Percentiles rank a stretch among this genome's conserved stretches.
phyloP scores from a whole-genome alignment of 2,888 invertebrate genomes.

The Tupiocoris notatus region DNA sequence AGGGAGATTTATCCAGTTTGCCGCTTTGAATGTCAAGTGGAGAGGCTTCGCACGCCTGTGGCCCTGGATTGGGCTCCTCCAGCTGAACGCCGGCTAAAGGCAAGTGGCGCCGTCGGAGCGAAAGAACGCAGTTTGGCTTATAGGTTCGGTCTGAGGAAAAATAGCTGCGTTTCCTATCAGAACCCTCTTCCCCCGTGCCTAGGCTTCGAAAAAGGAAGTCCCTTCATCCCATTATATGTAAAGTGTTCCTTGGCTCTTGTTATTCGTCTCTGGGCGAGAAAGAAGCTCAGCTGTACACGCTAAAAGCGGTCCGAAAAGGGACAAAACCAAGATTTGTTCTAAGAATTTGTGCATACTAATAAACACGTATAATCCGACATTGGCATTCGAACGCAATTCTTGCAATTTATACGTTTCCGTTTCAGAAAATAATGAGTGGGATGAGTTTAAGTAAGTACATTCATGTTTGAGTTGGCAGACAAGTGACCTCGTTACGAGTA shows the following conservation, averaged over 20 bases:
- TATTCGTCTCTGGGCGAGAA: too few relatives aligned
- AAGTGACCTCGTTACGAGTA: too few relatives aligned
- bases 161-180: neutral
- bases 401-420: too few relatives aligned
- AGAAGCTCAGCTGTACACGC: too few relatives aligned
- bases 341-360: too few relatives aligned
- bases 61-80: neutral
- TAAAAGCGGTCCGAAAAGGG: too few relatives aligned
- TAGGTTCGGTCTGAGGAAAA: neutral
- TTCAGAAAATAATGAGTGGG: too few relatives aligned
- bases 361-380: too few relatives aligned
- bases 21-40: constrained; percentile 28
- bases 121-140: neutral
- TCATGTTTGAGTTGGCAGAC: too few relatives aligned
- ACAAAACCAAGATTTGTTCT: too few relatives aligned
- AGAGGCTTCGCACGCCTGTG: neutral
- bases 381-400: too few relatives aligned
- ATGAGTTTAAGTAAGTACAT: too few relatives aligned
- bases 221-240: neutral
- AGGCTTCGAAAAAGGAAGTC: neutral
- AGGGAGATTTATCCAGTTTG: constrained; percentile 13
- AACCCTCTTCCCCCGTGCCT: neutral
- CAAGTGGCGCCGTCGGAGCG: neutral
- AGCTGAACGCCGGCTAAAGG: neutral
- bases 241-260: neutral